phyloP scores from a whole-genome alignment of 2,888 invertebrate species.

The Melipona beecheii region DNA sequence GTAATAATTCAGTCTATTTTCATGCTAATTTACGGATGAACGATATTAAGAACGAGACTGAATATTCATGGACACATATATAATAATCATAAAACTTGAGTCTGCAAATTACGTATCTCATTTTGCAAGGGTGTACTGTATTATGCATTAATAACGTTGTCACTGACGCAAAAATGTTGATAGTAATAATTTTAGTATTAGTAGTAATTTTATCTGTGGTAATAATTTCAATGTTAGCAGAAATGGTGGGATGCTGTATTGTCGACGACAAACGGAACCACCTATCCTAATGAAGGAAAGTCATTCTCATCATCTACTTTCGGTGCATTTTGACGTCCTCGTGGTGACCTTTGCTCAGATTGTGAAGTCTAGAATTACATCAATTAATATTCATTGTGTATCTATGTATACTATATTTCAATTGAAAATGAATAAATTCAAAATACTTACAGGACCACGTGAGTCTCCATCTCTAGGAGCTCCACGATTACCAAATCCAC shows the following conservation, averaged over 20 bases:
- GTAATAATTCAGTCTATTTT: slow-evolving; percentile 51
- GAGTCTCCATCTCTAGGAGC: slow-evolving; percentile 81
- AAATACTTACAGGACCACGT: slow-evolving; percentile 79
- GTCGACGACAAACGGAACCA: slow-evolving; percentile 59
- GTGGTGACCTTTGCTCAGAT: slow-evolving; percentile 81
- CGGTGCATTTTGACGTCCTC: slow-evolving; percentile 87
- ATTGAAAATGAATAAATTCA: not conserved
- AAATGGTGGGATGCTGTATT: slow-evolving; percentile 69
- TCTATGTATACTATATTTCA: not conserved
- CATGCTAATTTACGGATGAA: slow-evolving; percentile 49
- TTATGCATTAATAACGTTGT: slow-evolving; percentile 80
- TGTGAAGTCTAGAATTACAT: slow-evolving; percentile 70
- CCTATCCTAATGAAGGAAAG: slow-evolving; percentile 96
- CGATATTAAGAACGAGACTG: slow-evolving; percentile 38
- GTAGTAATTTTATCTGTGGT: slow-evolving; percentile 75
- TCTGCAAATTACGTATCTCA: slow-evolving; percentile 67
- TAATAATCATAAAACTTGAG: slow-evolving; percentile 52
- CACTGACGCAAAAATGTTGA: slow-evolving; percentile 80
- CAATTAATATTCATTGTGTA: not conserved
- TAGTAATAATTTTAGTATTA: slow-evolving; percentile 76
- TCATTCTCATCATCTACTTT: slow-evolving; percentile 98
- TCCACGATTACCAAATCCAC: slow-evolving; percentile 83
- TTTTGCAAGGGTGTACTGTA: slow-evolving; percentile 75
- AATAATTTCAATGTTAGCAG: slow-evolving; percentile 76
- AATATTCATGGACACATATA: slow-evolving; percentile 56